These are phyloP conservation scores for Oreocharis arfaki DNA, from an alignment of 2,113 vertebrate species.

Conservation along the genomic window DNA sequence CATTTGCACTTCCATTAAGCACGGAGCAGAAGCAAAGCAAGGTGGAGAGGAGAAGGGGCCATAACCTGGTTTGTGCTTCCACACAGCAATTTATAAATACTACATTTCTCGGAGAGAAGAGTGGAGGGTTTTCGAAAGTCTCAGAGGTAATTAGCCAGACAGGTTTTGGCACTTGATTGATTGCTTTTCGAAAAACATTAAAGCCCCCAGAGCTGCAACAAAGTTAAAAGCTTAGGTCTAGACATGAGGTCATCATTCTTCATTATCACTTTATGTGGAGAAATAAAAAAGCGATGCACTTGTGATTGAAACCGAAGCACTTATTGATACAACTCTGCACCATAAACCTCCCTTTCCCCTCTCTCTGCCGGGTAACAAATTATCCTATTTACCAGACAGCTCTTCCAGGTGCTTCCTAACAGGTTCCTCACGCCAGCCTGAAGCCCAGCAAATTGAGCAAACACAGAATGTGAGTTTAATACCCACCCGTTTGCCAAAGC, in stretches of 20 bases:
- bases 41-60: not conserved
- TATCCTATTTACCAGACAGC: not conserved
- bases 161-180: slow-evolving; percentile 52
- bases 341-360: not conserved
- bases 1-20: not conserved
- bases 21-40: not conserved
- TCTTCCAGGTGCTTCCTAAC: not conserved
- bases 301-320: slow-evolving; percentile 42
- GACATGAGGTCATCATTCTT: slow-evolving; percentile 70
- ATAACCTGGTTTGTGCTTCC: not conserved
- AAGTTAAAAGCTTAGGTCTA: slow-evolving; percentile 69
- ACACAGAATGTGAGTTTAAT: not conserved
- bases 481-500: not conserved
- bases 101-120: slow-evolving; percentile 20
- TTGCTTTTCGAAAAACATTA: slow-evolving; percentile 58
- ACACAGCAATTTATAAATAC: slow-evolving; percentile 47
- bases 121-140: slow-evolving; percentile 7
- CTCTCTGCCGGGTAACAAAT: slow-evolving; percentile 5
- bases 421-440: not conserved
- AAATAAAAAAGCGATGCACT: slow-evolving; percentile 32
- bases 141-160: slow-evolving; percentile 52
- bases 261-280: slow-evolving; percentile 55
- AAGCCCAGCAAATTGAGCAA: not conserved
- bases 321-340: slow-evolving; percentile 20
- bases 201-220: slow-evolving; percentile 44